A percentile compares a stretch with the other conserved stretches of the same genome.
phyloP scores from a whole-genome alignment of 2,888 invertebrate genomes.

The Tethea ocularis region DNA sequence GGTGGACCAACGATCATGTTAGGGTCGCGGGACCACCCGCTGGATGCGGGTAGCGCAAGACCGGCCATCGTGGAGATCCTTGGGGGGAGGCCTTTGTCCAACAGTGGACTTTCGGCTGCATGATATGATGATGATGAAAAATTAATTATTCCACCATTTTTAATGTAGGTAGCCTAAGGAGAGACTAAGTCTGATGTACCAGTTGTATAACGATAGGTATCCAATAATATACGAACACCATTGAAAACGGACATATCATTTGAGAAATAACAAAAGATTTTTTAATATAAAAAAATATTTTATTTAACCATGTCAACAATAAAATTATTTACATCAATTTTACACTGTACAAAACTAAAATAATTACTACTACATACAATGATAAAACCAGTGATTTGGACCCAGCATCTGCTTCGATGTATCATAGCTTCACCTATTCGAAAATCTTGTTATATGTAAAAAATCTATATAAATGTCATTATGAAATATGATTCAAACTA shows the following conservation, averaged over 20 bases:
- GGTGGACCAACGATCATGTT: no score
- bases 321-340: constrained; percentile 67
- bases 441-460: background rate
- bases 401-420: constrained; percentile 46
- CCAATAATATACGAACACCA: no score
- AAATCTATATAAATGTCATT: background rate
- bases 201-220: no score
- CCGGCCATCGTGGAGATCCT: no score
- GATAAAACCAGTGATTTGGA: constrained; percentile 36
- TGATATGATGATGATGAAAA: no score
- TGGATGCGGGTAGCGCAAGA: no score
- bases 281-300: constrained; percentile 62
- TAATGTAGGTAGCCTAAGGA: no score
- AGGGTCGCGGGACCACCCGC: no score
- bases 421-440: background rate
- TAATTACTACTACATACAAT: constrained; percentile 33
- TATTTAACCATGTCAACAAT: constrained; percentile 74
- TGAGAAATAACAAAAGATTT: constrained; percentile 17
- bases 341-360: constrained; percentile 56
- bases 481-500: background rate
- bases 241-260: constrained; percentile 13
- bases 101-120: no score
- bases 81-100: no score
- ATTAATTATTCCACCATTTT: no score
- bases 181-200: no score